Percentiles rank a stretch among this genome's conserved stretches.
These are phyloP conservation scores for Ypsolopha scabrella DNA, from an alignment of 2,888 invertebrate species.

Conservation along the genomic window DNA sequence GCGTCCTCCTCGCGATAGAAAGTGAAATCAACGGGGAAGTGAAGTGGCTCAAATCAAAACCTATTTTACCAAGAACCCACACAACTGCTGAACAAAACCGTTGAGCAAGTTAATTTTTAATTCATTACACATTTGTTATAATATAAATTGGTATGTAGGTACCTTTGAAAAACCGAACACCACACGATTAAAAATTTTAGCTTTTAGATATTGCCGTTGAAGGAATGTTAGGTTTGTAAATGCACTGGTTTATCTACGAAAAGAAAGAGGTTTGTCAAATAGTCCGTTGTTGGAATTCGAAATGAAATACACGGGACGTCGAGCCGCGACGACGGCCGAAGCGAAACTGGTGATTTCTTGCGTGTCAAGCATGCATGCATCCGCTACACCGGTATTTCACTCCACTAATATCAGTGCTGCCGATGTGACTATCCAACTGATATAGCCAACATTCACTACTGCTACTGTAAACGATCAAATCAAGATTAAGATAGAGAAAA, in stretches of 20 bases:
- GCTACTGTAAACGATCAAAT: not conserved
- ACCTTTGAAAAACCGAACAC: not conserved
- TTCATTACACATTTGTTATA: not conserved
- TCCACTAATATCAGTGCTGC: not conserved
- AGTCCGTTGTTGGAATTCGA: not conserved
- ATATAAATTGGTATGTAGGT: not conserved
- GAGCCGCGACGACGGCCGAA: slow-evolving; percentile 28
- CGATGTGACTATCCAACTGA: not conserved
- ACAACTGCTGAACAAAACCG: not conserved
- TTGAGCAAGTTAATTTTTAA: not conserved
- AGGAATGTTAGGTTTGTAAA: not conserved
- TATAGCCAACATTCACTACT: not conserved
- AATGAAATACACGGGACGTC: slow-evolving; percentile 22
- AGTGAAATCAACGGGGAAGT: not conserved
- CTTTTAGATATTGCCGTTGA: not conserved
- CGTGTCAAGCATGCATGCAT: not conserved
- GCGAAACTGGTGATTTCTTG: slow-evolving; percentile 32
- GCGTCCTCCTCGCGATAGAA: not conserved
- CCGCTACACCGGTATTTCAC: not conserved
- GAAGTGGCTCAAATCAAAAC: not conserved
- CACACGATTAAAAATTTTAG: not conserved
- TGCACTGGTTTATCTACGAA: not conserved
- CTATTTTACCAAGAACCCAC: not conserved
- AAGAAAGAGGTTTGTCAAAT: not conserved
- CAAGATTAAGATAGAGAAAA: not conserved